Percentiles rank a stretch among this genome's conserved stretches.
Conservation (phyloP, 64 coral and sea anemone species). For the Hydrozoanthus tunicans region DNA sequence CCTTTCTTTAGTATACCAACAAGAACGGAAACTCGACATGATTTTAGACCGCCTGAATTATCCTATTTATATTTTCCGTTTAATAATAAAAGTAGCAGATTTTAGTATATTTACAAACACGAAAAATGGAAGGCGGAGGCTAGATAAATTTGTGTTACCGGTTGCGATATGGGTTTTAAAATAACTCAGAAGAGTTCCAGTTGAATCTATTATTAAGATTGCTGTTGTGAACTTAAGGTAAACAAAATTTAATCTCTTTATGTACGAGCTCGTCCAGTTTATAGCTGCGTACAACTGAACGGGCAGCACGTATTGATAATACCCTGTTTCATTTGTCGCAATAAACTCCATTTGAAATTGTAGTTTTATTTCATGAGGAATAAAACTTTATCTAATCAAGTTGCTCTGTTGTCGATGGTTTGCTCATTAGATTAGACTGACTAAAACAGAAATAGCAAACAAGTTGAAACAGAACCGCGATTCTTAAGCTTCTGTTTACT, state of each 20-base stretch:
- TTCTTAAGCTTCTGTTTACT: slow-evolving; percentile 3
- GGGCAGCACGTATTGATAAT: slow-evolving; percentile 6
- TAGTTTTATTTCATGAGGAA: slow-evolving; percentile 47
- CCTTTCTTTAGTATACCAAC: background rate
- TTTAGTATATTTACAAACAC: background rate
- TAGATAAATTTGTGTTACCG: background rate
- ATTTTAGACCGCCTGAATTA: background rate
- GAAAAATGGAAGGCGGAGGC: background rate
- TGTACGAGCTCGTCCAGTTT: background rate
- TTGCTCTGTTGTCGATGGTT: background rate
- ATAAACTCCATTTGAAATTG: slow-evolving; percentile 26
- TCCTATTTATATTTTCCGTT: slow-evolving; percentile 15
- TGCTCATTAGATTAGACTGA: background rate
- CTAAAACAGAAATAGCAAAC: background rate
- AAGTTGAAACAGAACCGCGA: background rate
- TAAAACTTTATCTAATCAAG: slow-evolving; percentile 31
- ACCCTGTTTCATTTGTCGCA: background rate
- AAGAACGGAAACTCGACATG: background rate
- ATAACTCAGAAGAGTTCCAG: slow-evolving; percentile 6
- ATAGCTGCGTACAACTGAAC: background rate
- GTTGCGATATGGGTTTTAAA: background rate
- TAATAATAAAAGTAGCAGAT: background rate
- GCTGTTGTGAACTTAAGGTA: slow-evolving; percentile 38
- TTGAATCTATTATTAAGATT: background rate
- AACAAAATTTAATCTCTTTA: slow-evolving; percentile 41